A percentile compares a stretch with the other conserved stretches of the same genome.
phyloP scores from a whole-genome alignment of 30 jellyfish, hydroid and myxozoan species.

The Aurelia coerulea region DNA sequence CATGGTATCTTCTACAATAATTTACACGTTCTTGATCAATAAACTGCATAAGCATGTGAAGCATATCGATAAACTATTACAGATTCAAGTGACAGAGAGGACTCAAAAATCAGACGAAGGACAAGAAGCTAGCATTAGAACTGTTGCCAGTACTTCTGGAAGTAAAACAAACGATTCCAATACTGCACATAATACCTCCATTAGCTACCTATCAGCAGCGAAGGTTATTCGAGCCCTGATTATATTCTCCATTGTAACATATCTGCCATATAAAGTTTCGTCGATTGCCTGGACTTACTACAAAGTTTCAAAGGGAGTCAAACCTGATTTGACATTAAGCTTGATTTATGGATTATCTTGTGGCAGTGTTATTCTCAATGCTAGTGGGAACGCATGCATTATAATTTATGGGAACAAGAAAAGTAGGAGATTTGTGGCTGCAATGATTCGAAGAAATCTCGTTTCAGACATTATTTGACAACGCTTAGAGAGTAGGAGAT shows the following conservation, averaged over 20 bases:
- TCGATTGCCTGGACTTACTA: slow-evolving; percentile 39
- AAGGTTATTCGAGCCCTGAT: slow-evolving; percentile 41
- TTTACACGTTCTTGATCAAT: too few relatives aligned
- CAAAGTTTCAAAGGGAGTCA: slow-evolving; percentile 2
- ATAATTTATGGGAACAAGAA: slow-evolving; percentile 32
- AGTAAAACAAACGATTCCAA: too few relatives aligned
- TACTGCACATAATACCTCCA: not conserved
- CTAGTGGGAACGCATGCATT: slow-evolving; percentile 35
- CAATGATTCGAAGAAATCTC: too few relatives aligned
- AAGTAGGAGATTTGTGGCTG: slow-evolving; percentile 1
- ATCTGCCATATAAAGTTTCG: slow-evolving; percentile 46
- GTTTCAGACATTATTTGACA: too few relatives aligned
- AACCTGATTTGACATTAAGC: slow-evolving; percentile 2
- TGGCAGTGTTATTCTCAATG: slow-evolving; percentile 35
- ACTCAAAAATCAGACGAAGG: too few relatives aligned
- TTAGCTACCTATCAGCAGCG: slow-evolving; percentile 49
- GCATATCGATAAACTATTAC: too few relatives aligned
- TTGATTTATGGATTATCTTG: slow-evolving; percentile 11
- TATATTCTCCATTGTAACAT: slow-evolving; percentile 25
- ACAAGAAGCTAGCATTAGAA: too few relatives aligned
- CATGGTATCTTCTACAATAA: too few relatives aligned
- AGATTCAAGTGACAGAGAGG: too few relatives aligned
- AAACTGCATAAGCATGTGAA: too few relatives aligned
- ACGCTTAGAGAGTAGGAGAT: too few relatives aligned
- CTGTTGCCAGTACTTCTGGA: too few relatives aligned